These are phyloP conservation scores for Drosophila bunnanda DNA, from an alignment of 2,888 invertebrate species.

Conservation along the genomic window DNA sequence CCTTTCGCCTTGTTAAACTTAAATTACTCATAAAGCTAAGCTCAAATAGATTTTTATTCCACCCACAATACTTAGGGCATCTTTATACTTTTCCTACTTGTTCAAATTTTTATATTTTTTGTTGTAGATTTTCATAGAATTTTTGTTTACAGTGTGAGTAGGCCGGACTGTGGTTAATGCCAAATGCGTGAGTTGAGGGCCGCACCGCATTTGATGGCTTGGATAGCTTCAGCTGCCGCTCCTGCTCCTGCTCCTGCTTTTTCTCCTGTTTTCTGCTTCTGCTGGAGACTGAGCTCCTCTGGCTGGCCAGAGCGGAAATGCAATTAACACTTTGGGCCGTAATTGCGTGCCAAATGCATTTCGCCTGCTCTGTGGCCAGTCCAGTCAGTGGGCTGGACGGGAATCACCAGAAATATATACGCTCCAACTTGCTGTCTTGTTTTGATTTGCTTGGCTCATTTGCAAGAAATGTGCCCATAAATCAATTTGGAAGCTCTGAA, in stretches of 20 bases:
- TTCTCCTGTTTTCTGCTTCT: conserved; percentile 10
- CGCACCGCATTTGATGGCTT: conserved; percentile 62
- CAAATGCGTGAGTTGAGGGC: conserved; percentile 78
- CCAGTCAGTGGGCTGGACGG: conserved; percentile 1
- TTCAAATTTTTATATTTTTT: neutral
- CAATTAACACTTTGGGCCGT: conserved; percentile 79
- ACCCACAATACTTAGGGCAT: no score
- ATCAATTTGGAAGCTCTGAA: conserved; percentile 48
- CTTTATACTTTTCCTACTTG: no score
- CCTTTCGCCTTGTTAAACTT: neutral
- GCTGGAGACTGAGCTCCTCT: conserved; percentile 24
- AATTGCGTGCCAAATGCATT: conserved; percentile 79
- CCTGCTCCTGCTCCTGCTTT: conserved; percentile 7
- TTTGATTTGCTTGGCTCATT: conserved; percentile 73
- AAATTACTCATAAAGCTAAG: no score
- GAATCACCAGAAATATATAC: conserved; percentile 21
- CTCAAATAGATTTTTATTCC: no score
- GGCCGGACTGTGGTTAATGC: conserved; percentile 57
- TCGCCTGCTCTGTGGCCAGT: conserved; percentile 46
- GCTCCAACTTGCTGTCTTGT: conserved; percentile 48
- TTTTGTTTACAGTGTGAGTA: conserved; percentile 4
- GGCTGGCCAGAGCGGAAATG: conserved; percentile 65
- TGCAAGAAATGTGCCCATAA: conserved; percentile 63
- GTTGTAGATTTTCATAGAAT: accelerated
- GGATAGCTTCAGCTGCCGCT: conserved; percentile 36